phyloP scores from a whole-genome alignment of 30 jellyfish, hydroid and myxozoan species.

The Rhopilema esculentum region DNA sequence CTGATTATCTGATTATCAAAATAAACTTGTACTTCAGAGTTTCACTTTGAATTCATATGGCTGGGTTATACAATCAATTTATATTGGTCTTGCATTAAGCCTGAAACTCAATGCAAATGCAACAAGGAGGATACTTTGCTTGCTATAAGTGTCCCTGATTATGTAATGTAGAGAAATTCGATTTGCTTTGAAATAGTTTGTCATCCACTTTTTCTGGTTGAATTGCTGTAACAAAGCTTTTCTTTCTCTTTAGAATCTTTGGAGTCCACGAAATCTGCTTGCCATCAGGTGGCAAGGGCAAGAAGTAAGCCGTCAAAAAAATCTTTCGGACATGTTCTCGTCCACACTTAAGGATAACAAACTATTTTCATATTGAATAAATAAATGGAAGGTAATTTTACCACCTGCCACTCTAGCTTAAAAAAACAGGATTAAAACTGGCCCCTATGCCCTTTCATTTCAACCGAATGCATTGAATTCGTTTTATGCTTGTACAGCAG shows the following conservation, averaged over 20 bases:
- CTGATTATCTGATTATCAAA: too few relatives aligned
- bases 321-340: neutral
- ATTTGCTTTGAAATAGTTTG: too few relatives aligned
- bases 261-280: constrained; percentile 97
- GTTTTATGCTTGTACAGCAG: neutral
- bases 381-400: neutral
- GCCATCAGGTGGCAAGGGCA: constrained; percentile 97
- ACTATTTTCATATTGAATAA: neutral
- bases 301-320: constrained; percentile 43
- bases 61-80: too few relatives aligned
- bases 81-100: too few relatives aligned
- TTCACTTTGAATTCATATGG: too few relatives aligned
- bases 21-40: too few relatives aligned
- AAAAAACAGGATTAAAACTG: neutral
- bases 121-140: too few relatives aligned
- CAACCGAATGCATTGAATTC: neutral
- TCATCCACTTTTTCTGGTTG: too few relatives aligned
- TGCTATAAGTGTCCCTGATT: too few relatives aligned
- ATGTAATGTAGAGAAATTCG: too few relatives aligned
- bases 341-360: constrained; percentile 13
- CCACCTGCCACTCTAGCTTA: neutral
- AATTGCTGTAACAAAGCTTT: neutral
- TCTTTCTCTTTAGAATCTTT: constrained; percentile 72
- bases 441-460: neutral
- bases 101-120: too few relatives aligned